Evolutionary conservation across 2,888 invertebrate species (phyloP).

Genomic region (Amorpha juglandis): DNA sequence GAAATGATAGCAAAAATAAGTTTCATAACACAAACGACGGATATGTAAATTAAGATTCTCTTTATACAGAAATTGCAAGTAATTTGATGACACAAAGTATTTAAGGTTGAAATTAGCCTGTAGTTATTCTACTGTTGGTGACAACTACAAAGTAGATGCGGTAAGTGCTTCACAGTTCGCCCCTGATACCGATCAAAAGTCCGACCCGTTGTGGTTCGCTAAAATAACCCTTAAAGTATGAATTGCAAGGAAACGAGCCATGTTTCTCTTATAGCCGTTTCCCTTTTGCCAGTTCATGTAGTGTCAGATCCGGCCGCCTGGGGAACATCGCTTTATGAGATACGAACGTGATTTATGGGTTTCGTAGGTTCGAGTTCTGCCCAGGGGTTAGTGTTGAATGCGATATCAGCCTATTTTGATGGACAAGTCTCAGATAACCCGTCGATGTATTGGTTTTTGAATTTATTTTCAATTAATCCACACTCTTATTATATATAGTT

Average conservation of each 20-base stretch:
- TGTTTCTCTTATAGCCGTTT: slow-evolving; percentile 64
- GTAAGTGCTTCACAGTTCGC: slow-evolving; percentile 66
- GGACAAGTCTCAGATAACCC: slow-evolving; percentile 54
- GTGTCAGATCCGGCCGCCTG: slow-evolving; percentile 60
- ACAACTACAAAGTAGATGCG: slow-evolving; percentile 67
- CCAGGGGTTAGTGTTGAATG: slow-evolving; percentile 48
- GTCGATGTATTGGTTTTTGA: slow-evolving; percentile 25
- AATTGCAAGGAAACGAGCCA: slow-evolving; percentile 55
- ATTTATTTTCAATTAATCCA: slow-evolving; percentile 29
- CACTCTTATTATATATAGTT: not conserved
- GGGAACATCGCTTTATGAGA: slow-evolving; percentile 64
- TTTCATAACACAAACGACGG: no score
- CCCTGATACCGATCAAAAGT: slow-evolving; percentile 73
- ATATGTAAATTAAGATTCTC: not conserved
- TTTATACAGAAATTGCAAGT: not conserved
- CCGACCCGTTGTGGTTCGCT: slow-evolving; percentile 60
- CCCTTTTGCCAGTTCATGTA: slow-evolving; percentile 66
- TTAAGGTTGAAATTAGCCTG: slow-evolving; percentile 57
- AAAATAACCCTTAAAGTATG: slow-evolving; percentile 60
- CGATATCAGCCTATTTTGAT: slow-evolving; percentile 65
- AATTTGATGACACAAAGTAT: slow-evolving; percentile 1
- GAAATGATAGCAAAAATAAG: not conserved
- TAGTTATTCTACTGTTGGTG: slow-evolving; percentile 38
- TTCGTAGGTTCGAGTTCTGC: slow-evolving; percentile 53
- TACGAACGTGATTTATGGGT: slow-evolving; percentile 65